Conservation (phyloP, 2,888 invertebrate species). For the Perizoma affinitatum region DNA sequence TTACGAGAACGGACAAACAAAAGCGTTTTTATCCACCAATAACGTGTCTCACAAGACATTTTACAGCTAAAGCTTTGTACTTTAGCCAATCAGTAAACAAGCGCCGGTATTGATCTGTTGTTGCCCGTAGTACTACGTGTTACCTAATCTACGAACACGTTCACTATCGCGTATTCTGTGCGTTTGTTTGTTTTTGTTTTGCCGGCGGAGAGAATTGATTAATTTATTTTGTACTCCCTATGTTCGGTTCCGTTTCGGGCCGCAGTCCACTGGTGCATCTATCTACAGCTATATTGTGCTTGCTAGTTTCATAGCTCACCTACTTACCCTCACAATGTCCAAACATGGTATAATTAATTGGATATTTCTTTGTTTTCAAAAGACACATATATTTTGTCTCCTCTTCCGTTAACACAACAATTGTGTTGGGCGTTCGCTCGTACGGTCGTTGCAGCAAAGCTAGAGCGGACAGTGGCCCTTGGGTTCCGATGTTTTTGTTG, state of each 20-base stretch:
- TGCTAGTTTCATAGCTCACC: no score
- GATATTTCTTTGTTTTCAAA: no score
- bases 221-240: slow-evolving; percentile 4
- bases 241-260: neutral
- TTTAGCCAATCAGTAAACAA: slow-evolving; percentile 30
- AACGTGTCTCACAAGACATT: slow-evolving; percentile 9
- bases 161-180: slow-evolving; percentile 15
- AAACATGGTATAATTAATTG: no score
- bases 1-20: neutral
- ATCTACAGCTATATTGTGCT: no score
- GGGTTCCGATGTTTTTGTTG: no score
- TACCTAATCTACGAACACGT: slow-evolving; percentile 12
- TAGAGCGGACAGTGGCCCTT: no score
- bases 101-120: slow-evolving; percentile 31
- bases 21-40: slow-evolving; percentile 6
- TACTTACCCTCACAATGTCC: no score
- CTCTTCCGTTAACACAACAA: no score
- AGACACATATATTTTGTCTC: no score
- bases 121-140: slow-evolving; percentile 11
- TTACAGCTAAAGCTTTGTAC: neutral
- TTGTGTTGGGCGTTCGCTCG: no score
- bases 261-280: neutral
- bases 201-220: slow-evolving; percentile 13
- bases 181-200: slow-evolving; percentile 29
- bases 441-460: no score